phyloP scores from a whole-genome alignment of 2,113 vertebrate genomes.

The Eolophus roseicapilla region DNA sequence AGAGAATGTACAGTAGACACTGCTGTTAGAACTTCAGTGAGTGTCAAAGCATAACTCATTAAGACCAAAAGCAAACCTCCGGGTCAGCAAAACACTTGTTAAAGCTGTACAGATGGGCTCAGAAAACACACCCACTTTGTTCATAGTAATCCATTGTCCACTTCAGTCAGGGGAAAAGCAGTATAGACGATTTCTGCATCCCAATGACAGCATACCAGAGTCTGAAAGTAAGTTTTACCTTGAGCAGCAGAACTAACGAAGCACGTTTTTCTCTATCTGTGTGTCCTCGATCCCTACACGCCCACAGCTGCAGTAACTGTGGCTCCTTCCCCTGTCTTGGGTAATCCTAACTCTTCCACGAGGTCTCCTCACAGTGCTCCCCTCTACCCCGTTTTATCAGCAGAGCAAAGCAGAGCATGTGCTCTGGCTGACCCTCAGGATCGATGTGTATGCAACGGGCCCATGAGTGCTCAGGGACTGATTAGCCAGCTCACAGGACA shows the following conservation, averaged over 20 bases:
- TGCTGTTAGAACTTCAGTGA: background rate
- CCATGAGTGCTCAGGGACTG: fast-evolving
- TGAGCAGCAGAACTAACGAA: fast-evolving
- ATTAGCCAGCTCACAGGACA: background rate
- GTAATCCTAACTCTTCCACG: fast-evolving
- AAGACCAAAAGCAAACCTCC: background rate
- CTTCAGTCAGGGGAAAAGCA: background rate
- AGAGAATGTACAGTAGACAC: background rate
- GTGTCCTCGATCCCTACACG: fast-evolving
- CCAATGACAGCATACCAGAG: fast-evolving
- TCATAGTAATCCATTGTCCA: background rate
- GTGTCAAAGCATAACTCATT: background rate
- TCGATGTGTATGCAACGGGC: fast-evolving
- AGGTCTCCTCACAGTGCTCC: background rate
- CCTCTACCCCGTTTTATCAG: background rate
- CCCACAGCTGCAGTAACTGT: background rate
- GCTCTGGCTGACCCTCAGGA: background rate
- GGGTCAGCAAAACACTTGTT: background rate
- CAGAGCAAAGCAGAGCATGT: background rate
- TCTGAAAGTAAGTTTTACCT: background rate
- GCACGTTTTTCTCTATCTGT: fast-evolving
- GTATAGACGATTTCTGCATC: fast-evolving
- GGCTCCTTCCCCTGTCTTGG: background rate
- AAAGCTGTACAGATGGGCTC: background rate
- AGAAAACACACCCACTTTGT: background rate